Percentiles rank a stretch among this genome's conserved stretches.
These are phyloP conservation scores for Natator depressus DNA, from an alignment of 2,113 vertebrate genomes.

Conservation along the genomic window DNA sequence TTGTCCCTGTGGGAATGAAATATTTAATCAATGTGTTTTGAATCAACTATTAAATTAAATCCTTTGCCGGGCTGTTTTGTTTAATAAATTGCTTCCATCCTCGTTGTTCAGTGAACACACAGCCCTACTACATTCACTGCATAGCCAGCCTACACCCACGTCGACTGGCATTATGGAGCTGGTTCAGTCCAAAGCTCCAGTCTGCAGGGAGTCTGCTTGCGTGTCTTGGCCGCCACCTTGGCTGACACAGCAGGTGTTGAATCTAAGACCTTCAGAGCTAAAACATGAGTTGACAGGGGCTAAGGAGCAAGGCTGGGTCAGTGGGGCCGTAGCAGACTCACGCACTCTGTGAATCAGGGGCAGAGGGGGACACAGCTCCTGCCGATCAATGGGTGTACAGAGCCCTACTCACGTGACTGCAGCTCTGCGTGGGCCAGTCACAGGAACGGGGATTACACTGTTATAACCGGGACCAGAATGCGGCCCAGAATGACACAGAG, in stretches of 20 bases:
- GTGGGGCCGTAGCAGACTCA: background rate
- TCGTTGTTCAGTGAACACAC: fast-evolving
- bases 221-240: fast-evolving
- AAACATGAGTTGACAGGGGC: background rate
- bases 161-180: background rate
- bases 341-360: fast-evolving
- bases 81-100: fast-evolving
- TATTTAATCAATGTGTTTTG: fast-evolving
- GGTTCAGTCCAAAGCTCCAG: background rate
- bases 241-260: background rate
- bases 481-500: background rate
- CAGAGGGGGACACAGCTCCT: no score
- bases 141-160: background rate
- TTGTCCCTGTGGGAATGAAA: background rate
- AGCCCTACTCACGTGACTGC: no score
- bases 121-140: background rate
- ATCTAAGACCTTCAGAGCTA: background rate
- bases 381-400: no score
- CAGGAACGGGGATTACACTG: no score
- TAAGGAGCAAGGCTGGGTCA: background rate
- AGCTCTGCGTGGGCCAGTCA: no score
- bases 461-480: background rate
- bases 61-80: background rate
- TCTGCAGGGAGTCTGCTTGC: background rate
- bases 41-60: background rate